Evolutionary conservation across 1,140 invertebrate genomes (phyloP).

Genomic region (Cydia amplana): DNA sequence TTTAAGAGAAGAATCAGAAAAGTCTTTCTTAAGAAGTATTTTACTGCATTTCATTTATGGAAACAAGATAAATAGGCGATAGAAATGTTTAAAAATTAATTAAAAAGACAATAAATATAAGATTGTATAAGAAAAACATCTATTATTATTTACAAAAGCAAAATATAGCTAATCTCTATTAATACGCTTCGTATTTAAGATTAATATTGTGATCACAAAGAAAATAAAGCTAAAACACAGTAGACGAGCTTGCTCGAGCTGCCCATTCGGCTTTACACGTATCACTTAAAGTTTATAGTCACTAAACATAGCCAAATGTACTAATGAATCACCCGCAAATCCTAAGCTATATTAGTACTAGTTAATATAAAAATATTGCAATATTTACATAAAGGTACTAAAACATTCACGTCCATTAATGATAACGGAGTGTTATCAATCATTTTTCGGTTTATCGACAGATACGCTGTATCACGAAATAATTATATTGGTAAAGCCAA

Average conservation of each 20-base stretch:
- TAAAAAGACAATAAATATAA: conserved; percentile 30
- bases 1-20: not conserved
- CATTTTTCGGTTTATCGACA: conserved; percentile 42
- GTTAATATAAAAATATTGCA: conserved; percentile 58
- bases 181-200: conserved; percentile 3
- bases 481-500: conserved; percentile 33
- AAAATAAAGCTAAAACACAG: conserved; percentile 1
- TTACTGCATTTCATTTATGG: conserved; percentile 13
- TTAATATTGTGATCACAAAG: conserved; percentile 25
- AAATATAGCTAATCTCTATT: conserved; percentile 28
- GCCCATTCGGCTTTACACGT: not conserved
- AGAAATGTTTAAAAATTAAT: conserved; percentile 5
- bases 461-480: conserved; percentile 50
- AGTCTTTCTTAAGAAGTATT: conserved; percentile 8
- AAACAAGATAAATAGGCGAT: conserved; percentile 14
- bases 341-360: conserved; percentile 29
- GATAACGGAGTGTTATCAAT: conserved; percentile 30
- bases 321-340: conserved; percentile 8
- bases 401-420: conserved; percentile 33
- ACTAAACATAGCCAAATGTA: conserved; percentile 19
- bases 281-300: conserved; percentile 2
- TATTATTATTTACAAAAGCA: conserved; percentile 32
- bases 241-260: not conserved
- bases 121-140: conserved; percentile 23
- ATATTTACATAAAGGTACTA: conserved; percentile 39